Conservation (phyloP, 2,113 vertebrate species). For the Cheilinus undulatus region DNA sequence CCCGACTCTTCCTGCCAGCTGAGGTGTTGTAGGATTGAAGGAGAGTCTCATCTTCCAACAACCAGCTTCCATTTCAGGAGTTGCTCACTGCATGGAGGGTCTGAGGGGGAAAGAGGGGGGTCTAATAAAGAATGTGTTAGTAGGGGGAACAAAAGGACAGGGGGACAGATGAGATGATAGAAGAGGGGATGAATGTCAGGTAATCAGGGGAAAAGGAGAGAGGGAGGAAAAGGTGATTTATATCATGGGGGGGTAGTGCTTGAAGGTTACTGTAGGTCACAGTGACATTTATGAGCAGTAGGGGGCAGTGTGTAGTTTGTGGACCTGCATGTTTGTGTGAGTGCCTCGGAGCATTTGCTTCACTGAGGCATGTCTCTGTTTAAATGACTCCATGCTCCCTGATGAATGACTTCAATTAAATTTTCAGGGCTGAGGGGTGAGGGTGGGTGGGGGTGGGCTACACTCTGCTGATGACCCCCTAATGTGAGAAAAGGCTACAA, state of each 20-base stretch:
- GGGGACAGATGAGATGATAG: background rate
- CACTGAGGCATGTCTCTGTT: constrained; percentile 3
- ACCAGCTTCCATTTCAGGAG: background rate
- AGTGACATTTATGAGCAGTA: background rate
- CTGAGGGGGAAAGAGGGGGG: background rate
- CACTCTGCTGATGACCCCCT: no score
- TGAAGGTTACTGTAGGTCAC: constrained; percentile 17
- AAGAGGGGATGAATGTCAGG: constrained; percentile 12
- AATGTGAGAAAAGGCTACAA: background rate
- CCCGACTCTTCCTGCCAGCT: background rate
- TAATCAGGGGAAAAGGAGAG: constrained; percentile 2
- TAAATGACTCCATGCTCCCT: constrained; percentile 2
- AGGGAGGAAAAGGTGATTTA: background rate
- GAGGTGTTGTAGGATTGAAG: constrained; percentile 16
- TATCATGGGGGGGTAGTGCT: background rate
- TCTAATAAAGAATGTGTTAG: background rate
- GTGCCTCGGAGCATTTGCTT: background rate
- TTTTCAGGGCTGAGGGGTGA: background rate
- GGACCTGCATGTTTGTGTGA: background rate
- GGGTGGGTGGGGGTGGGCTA: no score
- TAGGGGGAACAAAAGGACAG: background rate
- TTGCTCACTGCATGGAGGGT: background rate
- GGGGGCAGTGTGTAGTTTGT: background rate
- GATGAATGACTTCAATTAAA: constrained; percentile 12
- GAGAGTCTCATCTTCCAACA: constrained; percentile 4